Evolutionary conservation across 2,888 invertebrate genomes (phyloP).

Genomic region (Drosophila emarginata): DNA sequence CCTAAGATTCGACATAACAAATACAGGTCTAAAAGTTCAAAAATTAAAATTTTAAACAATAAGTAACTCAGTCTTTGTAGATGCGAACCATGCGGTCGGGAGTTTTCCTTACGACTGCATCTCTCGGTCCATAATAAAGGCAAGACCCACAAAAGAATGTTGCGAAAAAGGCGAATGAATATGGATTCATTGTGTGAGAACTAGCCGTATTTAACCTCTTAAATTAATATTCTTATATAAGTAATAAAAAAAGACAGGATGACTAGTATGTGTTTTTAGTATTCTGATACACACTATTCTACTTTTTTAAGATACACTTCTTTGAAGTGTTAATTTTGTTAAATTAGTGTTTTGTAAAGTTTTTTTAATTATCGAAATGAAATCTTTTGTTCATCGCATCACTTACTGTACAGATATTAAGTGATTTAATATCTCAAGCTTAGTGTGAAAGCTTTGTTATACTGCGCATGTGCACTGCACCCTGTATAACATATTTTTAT

Average conservation of each 20-base stretch:
- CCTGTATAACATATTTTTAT: conserved; percentile 2
- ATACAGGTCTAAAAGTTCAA: conserved; percentile 30
- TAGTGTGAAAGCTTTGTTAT: conserved; percentile 21
- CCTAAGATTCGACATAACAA: neutral
- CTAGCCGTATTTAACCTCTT: no score
- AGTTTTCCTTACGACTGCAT: neutral
- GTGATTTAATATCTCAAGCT: neutral
- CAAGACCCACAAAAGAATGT: neutral
- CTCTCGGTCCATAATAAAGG: neutral
- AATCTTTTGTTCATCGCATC: neutral
- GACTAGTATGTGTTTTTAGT: neutral
- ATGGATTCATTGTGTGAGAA: neutral
- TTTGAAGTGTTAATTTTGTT: no score
- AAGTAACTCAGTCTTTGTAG: neutral
- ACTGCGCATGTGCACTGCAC: conserved; percentile 23
- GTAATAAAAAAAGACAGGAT: no score
- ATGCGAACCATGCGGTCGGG: neutral
- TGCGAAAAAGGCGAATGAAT: neutral
- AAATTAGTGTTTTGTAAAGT: neutral
- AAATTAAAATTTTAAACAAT: neutral
- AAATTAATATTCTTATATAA: no score
- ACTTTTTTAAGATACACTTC: no score
- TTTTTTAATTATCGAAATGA: neutral
- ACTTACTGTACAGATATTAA: neutral
- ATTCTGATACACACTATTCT: no score